Evolutionary conservation across 2,888 invertebrate species (phyloP), one percentile per base, ranked within the genome.

Genomic region (Epirrhoe alternata): DNA sequence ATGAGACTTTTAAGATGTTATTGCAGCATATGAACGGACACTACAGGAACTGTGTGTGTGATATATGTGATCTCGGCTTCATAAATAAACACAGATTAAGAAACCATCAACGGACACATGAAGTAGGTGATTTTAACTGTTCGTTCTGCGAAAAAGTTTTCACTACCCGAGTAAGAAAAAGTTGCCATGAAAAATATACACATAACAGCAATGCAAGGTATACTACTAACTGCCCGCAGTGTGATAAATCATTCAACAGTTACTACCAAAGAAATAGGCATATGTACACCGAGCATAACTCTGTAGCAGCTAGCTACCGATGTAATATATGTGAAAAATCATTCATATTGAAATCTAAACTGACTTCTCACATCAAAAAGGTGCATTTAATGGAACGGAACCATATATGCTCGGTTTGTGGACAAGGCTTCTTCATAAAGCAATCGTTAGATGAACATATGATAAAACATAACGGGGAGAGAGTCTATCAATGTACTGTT

Each of bases 11-110:
- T 33, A 91, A 90, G 77, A 91, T 88, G 87, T 56, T 92, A 0
- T 14, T 89, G 0, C 90, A 91, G 66, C 92, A 92, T 14, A 92
- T 92, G 92, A 92, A 92, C 33, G 85, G 88, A 0, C 92, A 92
- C 73, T 92, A 90, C 57, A 82, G 91, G 24, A 91, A 92, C 59
- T 91, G 83, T 65, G 81, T 92, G 0, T 92, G 92, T 35, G 89
- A 89, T 0, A 82, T 85, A 0, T 92, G 92, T 57, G 90, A 91
- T 64, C 68, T 87, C 70, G 92, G 92, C 0, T 92, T 89, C 62
- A 86, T 91, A 17, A 92, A 91, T 35, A 86, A 86, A 42, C 89
- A 90, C 52, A 80, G 89, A 10, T 69, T 92, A 33, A 86, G 81
- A 38, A 88, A 86, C 47, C 92, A 92, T 35, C 84, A 87, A 16